phyloP scores from a whole-genome alignment of 2,797 vertebrate genomes.

The Eupleurogrammus muticus region DNA sequence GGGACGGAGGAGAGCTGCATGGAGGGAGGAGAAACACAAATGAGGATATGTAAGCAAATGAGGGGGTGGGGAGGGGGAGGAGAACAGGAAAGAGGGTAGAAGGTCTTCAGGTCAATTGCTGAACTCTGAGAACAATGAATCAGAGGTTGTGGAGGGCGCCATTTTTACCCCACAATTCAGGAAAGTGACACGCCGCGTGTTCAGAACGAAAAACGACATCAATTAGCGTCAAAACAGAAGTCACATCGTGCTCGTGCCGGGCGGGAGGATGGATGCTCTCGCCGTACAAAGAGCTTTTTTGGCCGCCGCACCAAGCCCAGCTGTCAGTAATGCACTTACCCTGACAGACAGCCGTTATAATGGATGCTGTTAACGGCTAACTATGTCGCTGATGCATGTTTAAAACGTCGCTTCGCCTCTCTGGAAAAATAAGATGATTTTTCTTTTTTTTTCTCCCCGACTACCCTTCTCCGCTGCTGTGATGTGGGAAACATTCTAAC shows the following conservation, averaged over 20 bases:
- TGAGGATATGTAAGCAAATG: conserved; percentile 9
- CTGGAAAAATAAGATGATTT: conserved; percentile 1
- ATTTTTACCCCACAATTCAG: conserved; percentile 3
- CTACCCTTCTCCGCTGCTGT: neutral
- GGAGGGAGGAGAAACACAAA: conserved; percentile 13
- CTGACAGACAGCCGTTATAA: conserved; percentile 55
- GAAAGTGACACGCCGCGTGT: neutral
- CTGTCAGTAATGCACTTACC: conserved; percentile 55
- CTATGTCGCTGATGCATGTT: conserved; percentile 44
- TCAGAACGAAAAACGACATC: conserved; percentile 15
- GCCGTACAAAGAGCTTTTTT: conserved; percentile 44
- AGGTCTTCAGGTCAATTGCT: conserved; percentile 15
- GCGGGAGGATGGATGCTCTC: conserved; percentile 3
- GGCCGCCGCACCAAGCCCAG: conserved; percentile 32
- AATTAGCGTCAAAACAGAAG: conserved; percentile 12
- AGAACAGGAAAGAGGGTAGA: neutral
- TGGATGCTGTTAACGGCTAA: conserved; percentile 37
- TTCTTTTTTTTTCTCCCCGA: neutral
- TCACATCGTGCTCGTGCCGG: neutral
- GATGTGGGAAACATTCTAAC: neutral
- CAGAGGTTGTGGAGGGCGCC: neutral
- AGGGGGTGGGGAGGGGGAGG: no score
- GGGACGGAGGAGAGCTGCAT: conserved; percentile 1
- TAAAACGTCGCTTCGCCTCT: conserved; percentile 27
- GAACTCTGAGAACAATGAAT: neutral